Base-by-base conservation (phyloP, 2,888 invertebrate genomes). In the Xanthostigma xanthostigma region DNA sequence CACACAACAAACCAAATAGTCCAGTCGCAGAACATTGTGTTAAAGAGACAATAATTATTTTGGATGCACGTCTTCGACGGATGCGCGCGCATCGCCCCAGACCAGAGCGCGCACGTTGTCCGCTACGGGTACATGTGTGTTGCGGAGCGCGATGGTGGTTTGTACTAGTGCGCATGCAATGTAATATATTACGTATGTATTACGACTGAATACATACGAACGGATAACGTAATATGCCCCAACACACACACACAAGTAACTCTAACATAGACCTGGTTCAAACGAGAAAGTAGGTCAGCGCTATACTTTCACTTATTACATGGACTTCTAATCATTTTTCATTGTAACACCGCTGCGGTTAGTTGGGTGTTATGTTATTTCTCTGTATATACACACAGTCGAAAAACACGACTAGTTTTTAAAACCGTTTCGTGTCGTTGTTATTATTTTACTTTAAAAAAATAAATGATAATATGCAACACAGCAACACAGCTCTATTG, bases 221-320 rank as follows among this genome's bases (percentile, higher is more conserved):
- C 40, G 40, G 6, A 27, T 27, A 27, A 27, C 27, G 27, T 27
- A 27, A 27, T 27, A 27, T 27, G 27, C 27, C 27, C 27, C 27
- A 27, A 17, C 17, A 17, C 3, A 27, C 27, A 27, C 27, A 27
- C 6, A 27, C 27, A 27, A 3, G 6, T 27, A 27, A 6, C 63
- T 68, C 79, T 82, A 83, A 86, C 86, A 87, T 87, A 86, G 86
- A 86, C 86, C 86, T 86, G 85, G 84, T 86, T 86, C 82, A 27
- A 27, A 79, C 74, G 75, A 76, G 81, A 85, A 88, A 87, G 86
- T 87, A 80, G 87, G 87, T 86, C 87, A 84, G 66, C 76, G 75
- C 76, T 75, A 83, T 81, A 84, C 84, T 84, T 84, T 84, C 84
- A 84, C 84, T 84, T 82, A 81, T 83, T 82, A 80, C 82, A 82